Conservation (phyloP, 1,140 invertebrate species). For the Capitella teleta region DNA sequence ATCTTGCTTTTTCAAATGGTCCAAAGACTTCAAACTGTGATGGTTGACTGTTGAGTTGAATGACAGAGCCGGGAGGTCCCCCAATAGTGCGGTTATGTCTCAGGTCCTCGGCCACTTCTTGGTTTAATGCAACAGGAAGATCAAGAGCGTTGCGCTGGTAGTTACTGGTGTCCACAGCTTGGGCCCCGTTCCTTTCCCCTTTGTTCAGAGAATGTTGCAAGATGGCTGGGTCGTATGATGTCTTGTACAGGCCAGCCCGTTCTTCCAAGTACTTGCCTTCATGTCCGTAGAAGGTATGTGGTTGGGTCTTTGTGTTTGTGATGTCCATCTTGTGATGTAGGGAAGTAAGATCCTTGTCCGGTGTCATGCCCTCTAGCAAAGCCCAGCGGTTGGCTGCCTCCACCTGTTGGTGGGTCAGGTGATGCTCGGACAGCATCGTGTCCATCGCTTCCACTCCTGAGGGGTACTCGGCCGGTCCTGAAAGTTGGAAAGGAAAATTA, state of each 20-base stretch:
- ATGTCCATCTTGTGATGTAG: conserved; percentile 24
- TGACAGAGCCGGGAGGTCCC: conserved; percentile 1
- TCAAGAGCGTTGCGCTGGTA: conserved; percentile 25
- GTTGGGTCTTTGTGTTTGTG: conserved; percentile 20
- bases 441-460: too few species aligned
- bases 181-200: conserved; percentile 16
- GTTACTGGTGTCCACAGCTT: conserved; percentile 27
- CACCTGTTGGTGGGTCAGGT: conserved; percentile 22
- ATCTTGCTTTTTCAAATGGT: not conserved
- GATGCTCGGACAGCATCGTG: conserved; percentile 1
- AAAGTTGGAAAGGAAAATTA: too few species aligned
- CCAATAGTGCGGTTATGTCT: conserved; percentile 1
- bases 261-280: conserved; percentile 35
- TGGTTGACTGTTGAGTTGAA: conserved; percentile 1
- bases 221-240: conserved; percentile 29
- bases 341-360: conserved; percentile 22
- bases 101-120: conserved; percentile 21
- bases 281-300: conserved; percentile 30
- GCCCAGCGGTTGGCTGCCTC: conserved; percentile 32
- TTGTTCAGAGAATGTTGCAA: conserved; percentile 23
- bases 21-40: not conserved
- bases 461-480: too few species aligned
- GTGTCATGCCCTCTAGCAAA: conserved; percentile 10
- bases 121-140: conserved; percentile 21
- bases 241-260: conserved; percentile 34